Conservation (phyloP, 2,797 vertebrate species). For the Clarias pachynema region DNA sequence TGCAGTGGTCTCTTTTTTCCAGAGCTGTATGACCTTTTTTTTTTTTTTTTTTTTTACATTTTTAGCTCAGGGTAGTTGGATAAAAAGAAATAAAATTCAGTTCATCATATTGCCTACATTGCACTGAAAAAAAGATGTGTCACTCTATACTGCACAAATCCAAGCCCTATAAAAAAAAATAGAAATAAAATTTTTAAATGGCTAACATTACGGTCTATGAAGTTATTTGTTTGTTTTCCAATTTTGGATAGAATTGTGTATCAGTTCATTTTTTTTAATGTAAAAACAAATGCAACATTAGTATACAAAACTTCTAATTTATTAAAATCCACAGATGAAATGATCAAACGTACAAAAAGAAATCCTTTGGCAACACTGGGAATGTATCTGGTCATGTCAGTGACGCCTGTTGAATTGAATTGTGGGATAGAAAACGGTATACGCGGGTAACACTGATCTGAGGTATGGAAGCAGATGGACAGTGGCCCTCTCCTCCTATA, state of each 20-base stretch:
- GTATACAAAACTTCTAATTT: background rate
- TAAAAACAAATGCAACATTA: background rate
- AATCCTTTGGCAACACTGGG: background rate
- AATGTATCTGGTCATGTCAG: background rate
- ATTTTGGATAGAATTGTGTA: background rate
- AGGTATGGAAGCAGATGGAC: slow-evolving; percentile 74
- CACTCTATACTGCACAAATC: too few species aligned
- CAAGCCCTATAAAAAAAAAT: too few species aligned
- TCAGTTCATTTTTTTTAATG: background rate
- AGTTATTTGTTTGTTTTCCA: too few species aligned
- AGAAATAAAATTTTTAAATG: too few species aligned
- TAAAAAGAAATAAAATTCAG: too few species aligned
- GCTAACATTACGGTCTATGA: too few species aligned
- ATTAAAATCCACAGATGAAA: background rate
- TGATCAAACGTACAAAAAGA: background rate
- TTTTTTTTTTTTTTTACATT: too few species aligned
- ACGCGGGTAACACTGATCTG: slow-evolving; percentile 37
- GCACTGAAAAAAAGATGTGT: too few species aligned
- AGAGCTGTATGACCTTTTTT: too few species aligned
- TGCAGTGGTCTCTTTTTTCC: too few species aligned
- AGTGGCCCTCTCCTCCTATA: slow-evolving; percentile 74
- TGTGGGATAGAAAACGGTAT: slow-evolving; percentile 13
- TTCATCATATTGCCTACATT: too few species aligned
- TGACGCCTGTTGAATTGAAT: background rate
- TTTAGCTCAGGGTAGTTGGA: too few species aligned